A percentile compares a stretch with the other conserved stretches of the same genome.
Conservation (phyloP, 1,140 invertebrate species). For the Lanistes nyassanus region DNA sequence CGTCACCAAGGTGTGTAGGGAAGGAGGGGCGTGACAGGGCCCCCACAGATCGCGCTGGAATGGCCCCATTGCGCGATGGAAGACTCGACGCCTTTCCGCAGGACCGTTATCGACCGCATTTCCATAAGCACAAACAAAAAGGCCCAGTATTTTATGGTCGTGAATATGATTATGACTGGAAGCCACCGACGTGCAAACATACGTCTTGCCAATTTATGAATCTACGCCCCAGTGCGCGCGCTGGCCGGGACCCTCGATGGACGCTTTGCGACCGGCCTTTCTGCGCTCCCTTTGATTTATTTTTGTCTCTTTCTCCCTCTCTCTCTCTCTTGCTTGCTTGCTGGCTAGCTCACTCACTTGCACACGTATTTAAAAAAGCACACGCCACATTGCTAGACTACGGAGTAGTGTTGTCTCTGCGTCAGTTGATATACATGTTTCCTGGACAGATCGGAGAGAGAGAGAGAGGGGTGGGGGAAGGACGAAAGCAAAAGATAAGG, state of each 20-base stretch:
- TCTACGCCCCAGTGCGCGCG: too few relatives aligned
- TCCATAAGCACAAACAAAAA: constrained; percentile 9
- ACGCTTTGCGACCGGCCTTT: background rate
- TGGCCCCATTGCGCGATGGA: too few relatives aligned
- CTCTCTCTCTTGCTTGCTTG: background rate
- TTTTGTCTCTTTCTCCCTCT: background rate
- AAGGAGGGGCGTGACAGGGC: too few relatives aligned
- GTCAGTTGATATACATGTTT: too few relatives aligned
- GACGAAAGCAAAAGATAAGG: background rate
- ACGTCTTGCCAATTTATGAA: background rate
- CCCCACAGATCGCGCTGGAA: too few relatives aligned
- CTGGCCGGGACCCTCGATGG: too few relatives aligned
- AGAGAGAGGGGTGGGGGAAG: background rate
- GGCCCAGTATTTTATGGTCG: constrained; percentile 13
- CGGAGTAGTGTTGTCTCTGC: too few relatives aligned
- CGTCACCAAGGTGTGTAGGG: too few relatives aligned
- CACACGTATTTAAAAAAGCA: too few relatives aligned
- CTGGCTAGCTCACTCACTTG: background rate
- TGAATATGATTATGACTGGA: constrained; percentile 8
- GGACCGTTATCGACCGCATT: background rate
- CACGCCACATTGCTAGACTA: too few relatives aligned
- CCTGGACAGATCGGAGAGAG: background rate
- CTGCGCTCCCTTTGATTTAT: background rate
- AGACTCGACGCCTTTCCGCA: background rate
- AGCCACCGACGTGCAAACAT: constrained; percentile 18